Percentiles rank a stretch among this genome's conserved stretches.
phyloP scores from a whole-genome alignment of 2,113 vertebrate genomes.

The Gadus chalcogrammus region DNA sequence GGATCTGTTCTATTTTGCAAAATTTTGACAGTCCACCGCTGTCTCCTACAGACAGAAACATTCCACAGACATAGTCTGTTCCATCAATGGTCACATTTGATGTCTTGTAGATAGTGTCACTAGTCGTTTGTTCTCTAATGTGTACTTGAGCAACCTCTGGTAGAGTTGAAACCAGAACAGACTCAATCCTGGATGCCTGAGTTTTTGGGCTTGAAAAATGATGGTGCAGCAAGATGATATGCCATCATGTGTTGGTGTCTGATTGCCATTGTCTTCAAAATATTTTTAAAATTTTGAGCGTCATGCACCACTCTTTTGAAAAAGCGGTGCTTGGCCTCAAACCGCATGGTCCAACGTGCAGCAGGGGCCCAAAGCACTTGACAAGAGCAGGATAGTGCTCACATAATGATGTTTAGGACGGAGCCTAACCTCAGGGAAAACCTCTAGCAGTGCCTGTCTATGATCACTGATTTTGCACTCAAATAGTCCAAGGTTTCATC shows the following conservation, averaged over 20 bases:
- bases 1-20: slow-evolving; percentile 16
- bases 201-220: too few relatives aligned
- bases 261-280: slow-evolving; percentile 20
- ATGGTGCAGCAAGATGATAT: slow-evolving; percentile 4
- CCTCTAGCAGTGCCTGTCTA: slow-evolving; percentile 1
- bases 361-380: slow-evolving; percentile 19
- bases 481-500: slow-evolving; percentile 1
- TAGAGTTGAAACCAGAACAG: slow-evolving; percentile 11
- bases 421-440: slow-evolving; percentile 20
- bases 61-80: slow-evolving; percentile 23
- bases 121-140: too few relatives aligned
- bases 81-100: slow-evolving; percentile 22
- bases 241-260: slow-evolving; percentile 17
- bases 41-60: slow-evolving; percentile 27
- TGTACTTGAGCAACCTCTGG: neutral
- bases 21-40: slow-evolving; percentile 16
- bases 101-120: neutral
- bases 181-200: too few relatives aligned
- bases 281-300: slow-evolving; percentile 25
- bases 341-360: slow-evolving; percentile 26
- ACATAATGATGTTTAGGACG: slow-evolving; percentile 27
- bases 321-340: slow-evolving; percentile 5
- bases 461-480: slow-evolving; percentile 30
- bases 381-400: slow-evolving; percentile 21
- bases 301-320: slow-evolving; percentile 20